Evolutionary conservation across 2,888 invertebrate species (phyloP).

Genomic region (Lampropteryx suffumata): DNA sequence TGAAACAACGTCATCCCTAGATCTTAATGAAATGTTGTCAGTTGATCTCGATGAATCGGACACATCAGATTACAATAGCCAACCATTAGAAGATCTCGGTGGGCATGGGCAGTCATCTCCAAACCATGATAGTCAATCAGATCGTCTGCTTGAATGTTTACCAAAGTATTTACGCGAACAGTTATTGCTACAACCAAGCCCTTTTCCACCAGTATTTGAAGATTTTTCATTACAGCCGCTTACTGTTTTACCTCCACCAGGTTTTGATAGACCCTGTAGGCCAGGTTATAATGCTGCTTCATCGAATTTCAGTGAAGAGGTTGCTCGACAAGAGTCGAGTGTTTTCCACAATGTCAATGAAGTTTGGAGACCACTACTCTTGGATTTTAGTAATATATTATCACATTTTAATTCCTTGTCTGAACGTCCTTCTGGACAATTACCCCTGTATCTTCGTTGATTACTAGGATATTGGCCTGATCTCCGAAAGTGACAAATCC

Average conservation of each 20-base stretch:
- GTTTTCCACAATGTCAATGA: too few species aligned
- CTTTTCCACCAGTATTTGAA: too few species aligned
- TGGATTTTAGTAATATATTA: too few species aligned
- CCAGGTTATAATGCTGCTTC: too few species aligned
- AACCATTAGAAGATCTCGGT: neutral
- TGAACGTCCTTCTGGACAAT: slow-evolving; percentile 4
- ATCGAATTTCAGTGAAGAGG: too few species aligned
- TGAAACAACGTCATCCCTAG: neutral
- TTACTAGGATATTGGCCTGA: too few species aligned
- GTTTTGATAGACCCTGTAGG: neutral
- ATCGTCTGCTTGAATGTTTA: neutral
- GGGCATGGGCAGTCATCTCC: neutral
- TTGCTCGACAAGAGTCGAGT: too few species aligned
- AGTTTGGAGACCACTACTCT: neutral
- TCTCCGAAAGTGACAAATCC: too few species aligned
- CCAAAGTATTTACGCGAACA: neutral
- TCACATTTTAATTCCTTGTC: neutral
- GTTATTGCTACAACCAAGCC: neutral
- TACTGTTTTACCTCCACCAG: neutral
- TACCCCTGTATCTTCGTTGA: slow-evolving; percentile 12
- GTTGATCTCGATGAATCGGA: neutral
- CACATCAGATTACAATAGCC: neutral
- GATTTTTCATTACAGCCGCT: too few species aligned
- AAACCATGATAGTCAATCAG: neutral
- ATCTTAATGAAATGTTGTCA: neutral